Conservation (phyloP, 92 coral and sea anemone genomes). For the Epizoanthus rinbou region DNA sequence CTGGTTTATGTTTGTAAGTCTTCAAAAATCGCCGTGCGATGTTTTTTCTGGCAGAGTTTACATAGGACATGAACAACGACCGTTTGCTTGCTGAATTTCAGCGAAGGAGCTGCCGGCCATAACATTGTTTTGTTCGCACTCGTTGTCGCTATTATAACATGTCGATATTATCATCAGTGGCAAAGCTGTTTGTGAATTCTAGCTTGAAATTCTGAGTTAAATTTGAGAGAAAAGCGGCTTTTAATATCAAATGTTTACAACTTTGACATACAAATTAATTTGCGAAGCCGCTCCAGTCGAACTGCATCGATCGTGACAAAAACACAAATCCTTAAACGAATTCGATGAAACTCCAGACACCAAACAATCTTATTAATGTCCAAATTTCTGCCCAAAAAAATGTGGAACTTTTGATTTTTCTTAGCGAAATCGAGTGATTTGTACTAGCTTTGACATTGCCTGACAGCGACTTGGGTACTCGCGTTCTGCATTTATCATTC, state of each 20-base stretch:
- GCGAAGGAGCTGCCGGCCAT: constrained; percentile 19
- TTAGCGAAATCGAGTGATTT: constrained; percentile 15
- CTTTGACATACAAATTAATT: constrained; percentile 8
- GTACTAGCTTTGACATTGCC: constrained; percentile 17
- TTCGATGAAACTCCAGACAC: constrained; percentile 29
- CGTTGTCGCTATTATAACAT: constrained; percentile 2
- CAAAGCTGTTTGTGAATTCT: constrained; percentile 11
- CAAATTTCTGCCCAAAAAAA: constrained; percentile 18
- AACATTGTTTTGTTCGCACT: constrained; percentile 1
- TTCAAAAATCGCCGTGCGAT: constrained; percentile 14
- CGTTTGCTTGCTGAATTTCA: constrained; percentile 18
- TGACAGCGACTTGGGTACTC: constrained; percentile 18
- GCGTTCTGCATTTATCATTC: constrained; percentile 16
- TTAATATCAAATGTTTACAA: constrained; percentile 7
- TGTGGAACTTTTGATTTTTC: constrained; percentile 14
- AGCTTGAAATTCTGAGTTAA: constrained; percentile 19
- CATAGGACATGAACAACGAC: constrained; percentile 9
- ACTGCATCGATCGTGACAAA: constrained; percentile 5
- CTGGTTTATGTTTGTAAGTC: constrained; percentile 8
- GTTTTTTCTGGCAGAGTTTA: not conserved
- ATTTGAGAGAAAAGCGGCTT: constrained; percentile 29
- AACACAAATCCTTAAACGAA: constrained; percentile 22
- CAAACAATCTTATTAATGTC: constrained; percentile 22
- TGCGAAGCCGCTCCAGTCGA: constrained; percentile 15
- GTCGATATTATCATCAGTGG: not conserved